Base-by-base conservation (phyloP, 2,888 invertebrate genomes). In the Catocala fraxini region DNA sequence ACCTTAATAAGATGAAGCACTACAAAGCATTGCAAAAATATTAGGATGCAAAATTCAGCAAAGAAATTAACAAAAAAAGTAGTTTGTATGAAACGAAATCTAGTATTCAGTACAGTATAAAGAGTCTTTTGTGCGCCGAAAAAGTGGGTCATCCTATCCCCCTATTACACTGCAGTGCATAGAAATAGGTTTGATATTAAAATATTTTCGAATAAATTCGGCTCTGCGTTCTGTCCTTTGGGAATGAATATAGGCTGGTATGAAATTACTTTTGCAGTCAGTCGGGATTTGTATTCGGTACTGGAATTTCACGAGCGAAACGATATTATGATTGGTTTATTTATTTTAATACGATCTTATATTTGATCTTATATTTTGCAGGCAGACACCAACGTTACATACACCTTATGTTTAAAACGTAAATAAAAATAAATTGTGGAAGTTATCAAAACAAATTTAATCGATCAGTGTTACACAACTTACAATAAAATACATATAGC, bases 131-230 rank as follows among this genome's bases (percentile, higher is more conserved):
- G 88, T 87, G 79, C 77, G 79, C 74, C 76, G 70, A 83, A 88
- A 89, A 91, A 88, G 75, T 90, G 79, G 91, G 91, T 89, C 91
- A 89, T 83, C 75, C 83, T 80, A 78, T 77, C 81, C 66, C 67
- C 67, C 73, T 75, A 68, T 68, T 85, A 80, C 85, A 90, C 79
- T 74, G 64, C 56, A 66, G 73, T 69, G 77, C 82, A 80, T 70
- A 65, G 75, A 79, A 81, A 77, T 63, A 53, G 63, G 55, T 56
- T 62, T 41, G 41, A 51, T 64, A 62, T 60, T 65, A 56, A 55
- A 53, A 65, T 56, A 61, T 56, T 65, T 66, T 72, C 53, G 34
- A 68, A 65, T 59, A 49, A 55, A 52, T 62, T 69, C 63, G 64
- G 55, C 56, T 69, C 49, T 11, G 39, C 33, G 51, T 59, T 68